Percentiles rank a stretch among this genome's conserved stretches.
These are phyloP conservation scores for Beris morrisii DNA, from an alignment of 2,888 invertebrate species.

Conservation along the genomic window DNA sequence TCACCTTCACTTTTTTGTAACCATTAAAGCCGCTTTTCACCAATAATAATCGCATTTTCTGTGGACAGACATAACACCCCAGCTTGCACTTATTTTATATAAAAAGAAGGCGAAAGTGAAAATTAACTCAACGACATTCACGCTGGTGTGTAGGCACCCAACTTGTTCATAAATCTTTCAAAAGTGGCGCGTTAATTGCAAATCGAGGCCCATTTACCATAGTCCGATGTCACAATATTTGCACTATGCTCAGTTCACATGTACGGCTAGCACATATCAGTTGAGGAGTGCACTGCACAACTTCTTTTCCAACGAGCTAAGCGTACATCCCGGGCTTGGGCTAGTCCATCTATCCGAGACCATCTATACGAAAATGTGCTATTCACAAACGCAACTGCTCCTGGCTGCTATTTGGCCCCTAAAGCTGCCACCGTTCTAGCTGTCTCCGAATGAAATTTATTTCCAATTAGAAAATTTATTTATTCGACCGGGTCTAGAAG, in stretches of 20 bases:
- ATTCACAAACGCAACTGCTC: slow-evolving; percentile 16
- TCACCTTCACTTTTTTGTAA: too few relatives aligned
- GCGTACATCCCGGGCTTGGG: not conserved
- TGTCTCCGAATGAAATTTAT: slow-evolving; percentile 39
- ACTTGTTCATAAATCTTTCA: slow-evolving; percentile 37
- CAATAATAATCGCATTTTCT: too few relatives aligned
- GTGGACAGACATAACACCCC: too few relatives aligned
- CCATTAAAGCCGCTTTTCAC: too few relatives aligned
- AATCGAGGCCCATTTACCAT: slow-evolving; percentile 36
- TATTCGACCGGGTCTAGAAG: slow-evolving; percentile 36
- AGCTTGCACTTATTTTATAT: too few relatives aligned
- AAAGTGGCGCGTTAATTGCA: slow-evolving; percentile 38
- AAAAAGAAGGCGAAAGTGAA: slow-evolving; percentile 15
- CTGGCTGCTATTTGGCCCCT: slow-evolving; percentile 27
- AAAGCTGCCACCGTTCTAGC: slow-evolving; percentile 29
- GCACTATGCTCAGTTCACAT: slow-evolving; percentile 13
- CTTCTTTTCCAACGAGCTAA: slow-evolving; percentile 23
- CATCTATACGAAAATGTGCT: not conserved
- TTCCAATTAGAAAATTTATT: slow-evolving; percentile 41
- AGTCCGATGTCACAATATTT: slow-evolving; percentile 38
- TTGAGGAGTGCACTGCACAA: slow-evolving; percentile 3
- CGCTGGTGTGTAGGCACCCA: slow-evolving; percentile 25
- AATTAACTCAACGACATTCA: slow-evolving; percentile 32
- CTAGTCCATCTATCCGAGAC: not conserved
- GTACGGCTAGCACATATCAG: not conserved